Conservation (phyloP, 2,888 invertebrate genomes). For the Sarcophaga carnaria region DNA sequence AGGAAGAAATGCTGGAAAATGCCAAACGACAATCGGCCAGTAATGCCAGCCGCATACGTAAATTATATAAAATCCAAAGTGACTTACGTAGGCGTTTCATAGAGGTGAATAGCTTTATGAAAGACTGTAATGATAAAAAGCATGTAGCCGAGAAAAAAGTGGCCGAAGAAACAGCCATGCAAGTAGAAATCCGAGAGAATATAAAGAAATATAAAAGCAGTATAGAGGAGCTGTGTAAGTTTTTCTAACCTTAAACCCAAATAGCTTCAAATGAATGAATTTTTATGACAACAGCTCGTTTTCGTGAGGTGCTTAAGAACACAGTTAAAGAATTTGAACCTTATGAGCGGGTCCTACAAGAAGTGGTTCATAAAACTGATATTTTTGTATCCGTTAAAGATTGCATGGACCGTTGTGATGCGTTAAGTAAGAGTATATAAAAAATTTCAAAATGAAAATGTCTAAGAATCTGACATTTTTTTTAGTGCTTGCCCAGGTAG, state of each 20-base stretch:
- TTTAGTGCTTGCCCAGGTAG: slow-evolving; percentile 80
- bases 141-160: slow-evolving; percentile 76
- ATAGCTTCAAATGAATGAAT: too few species aligned
- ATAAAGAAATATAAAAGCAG: slow-evolving; percentile 74
- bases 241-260: background rate
- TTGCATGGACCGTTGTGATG: slow-evolving; percentile 81
- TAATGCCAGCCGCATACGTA: slow-evolving; percentile 76
- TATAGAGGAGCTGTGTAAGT: slow-evolving; percentile 67
- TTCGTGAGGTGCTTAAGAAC: slow-evolving; percentile 74
- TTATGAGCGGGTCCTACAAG: slow-evolving; percentile 78
- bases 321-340: slow-evolving; percentile 78
- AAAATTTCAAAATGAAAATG: too few species aligned
- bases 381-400: slow-evolving; percentile 79
- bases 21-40: slow-evolving; percentile 74
- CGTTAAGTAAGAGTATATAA: slow-evolving; percentile 75
- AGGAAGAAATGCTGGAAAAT: slow-evolving; percentile 77
- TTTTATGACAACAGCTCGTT: slow-evolving; percentile 69
- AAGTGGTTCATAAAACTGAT: slow-evolving; percentile 77
- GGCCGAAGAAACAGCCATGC: slow-evolving; percentile 74
- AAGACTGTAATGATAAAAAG: slow-evolving; percentile 80
- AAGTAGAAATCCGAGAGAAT: slow-evolving; percentile 73
- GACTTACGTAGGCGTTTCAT: slow-evolving; percentile 79
- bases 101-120: slow-evolving; percentile 79
- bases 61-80: slow-evolving; percentile 76
- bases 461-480: too few species aligned